phyloP scores from a whole-genome alignment of 2,113 vertebrate species.

The Mugil cephalus region DNA sequence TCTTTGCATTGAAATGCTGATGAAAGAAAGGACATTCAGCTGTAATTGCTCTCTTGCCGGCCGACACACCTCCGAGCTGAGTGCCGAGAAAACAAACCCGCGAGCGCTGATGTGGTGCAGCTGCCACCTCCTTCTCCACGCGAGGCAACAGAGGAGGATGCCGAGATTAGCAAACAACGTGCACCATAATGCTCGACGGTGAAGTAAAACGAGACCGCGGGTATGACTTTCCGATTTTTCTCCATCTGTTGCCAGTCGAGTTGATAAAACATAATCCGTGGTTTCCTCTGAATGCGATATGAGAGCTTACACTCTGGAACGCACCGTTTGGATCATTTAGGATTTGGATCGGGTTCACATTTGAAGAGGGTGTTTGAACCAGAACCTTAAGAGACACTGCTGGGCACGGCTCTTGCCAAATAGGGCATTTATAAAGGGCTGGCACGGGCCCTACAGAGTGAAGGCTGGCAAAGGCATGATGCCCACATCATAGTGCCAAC shows the following conservation, averaged over 20 bases:
- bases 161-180: constrained; percentile 70
- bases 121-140: constrained; percentile 47
- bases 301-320: constrained; percentile 81
- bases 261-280: constrained; percentile 78
- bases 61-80: constrained; percentile 56
- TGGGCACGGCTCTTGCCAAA: constrained; percentile 79
- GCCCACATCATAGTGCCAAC: constrained; percentile 77
- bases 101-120: constrained; percentile 48
- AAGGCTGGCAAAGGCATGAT: constrained; percentile 79
- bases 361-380: constrained; percentile 81
- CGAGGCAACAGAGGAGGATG: constrained; percentile 29
- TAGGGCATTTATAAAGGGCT: constrained; percentile 83
- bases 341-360: constrained; percentile 77
- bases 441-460: constrained; percentile 72
- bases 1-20: constrained; percentile 72
- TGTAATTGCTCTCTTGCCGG: constrained; percentile 62
- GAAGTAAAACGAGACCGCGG: constrained; percentile 63
- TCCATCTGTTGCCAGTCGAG: constrained; percentile 75
- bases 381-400: constrained; percentile 82
- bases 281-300: constrained; percentile 78
- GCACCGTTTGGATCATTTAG: constrained; percentile 79
- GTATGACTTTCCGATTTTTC: constrained; percentile 69
- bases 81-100: constrained; percentile 54
- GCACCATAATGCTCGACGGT: constrained; percentile 60
- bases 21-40: constrained; percentile 61